phyloP scores from a whole-genome alignment of 2,888 invertebrate species.

The Alentia gelatinosa region DNA sequence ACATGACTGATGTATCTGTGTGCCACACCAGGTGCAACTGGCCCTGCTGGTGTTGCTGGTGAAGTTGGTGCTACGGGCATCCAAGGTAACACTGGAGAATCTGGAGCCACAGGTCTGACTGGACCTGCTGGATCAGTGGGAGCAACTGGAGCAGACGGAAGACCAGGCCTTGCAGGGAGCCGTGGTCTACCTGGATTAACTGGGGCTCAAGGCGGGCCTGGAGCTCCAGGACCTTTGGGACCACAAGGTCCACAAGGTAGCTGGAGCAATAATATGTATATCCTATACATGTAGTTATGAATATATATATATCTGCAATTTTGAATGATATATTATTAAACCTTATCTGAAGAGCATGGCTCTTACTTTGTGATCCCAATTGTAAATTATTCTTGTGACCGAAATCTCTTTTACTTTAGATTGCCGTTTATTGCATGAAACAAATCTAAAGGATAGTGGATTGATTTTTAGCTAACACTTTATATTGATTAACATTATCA shows the following conservation, averaged over 20 bases:
- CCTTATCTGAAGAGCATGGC: too few species aligned
- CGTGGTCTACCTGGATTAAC: not conserved
- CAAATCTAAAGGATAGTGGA: too few species aligned
- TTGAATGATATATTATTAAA: too few species aligned
- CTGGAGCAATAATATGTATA: not conserved
- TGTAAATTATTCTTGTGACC: too few species aligned
- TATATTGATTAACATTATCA: too few species aligned
- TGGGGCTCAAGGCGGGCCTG: not conserved
- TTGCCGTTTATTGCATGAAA: too few species aligned
- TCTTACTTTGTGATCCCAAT: too few species aligned
- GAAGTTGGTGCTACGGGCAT: constrained; percentile 80
- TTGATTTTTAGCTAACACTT: too few species aligned
- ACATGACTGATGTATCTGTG: too few species aligned
- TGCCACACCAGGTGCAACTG: constrained; percentile 55
- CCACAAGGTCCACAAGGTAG: constrained; percentile 1
- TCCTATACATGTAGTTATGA: too few species aligned
- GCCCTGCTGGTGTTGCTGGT: constrained; percentile 75
- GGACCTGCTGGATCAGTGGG: constrained; percentile 7
- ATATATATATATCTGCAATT: too few species aligned
- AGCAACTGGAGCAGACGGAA: not conserved
- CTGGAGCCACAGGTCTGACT: constrained; percentile 19
- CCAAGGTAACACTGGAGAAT: not conserved
- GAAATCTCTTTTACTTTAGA: too few species aligned
- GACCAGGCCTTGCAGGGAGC: not conserved
- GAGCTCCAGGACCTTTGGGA: not conserved